phyloP scores from a whole-genome alignment of 2,888 invertebrate genomes.

The Pegoplata infirma region DNA sequence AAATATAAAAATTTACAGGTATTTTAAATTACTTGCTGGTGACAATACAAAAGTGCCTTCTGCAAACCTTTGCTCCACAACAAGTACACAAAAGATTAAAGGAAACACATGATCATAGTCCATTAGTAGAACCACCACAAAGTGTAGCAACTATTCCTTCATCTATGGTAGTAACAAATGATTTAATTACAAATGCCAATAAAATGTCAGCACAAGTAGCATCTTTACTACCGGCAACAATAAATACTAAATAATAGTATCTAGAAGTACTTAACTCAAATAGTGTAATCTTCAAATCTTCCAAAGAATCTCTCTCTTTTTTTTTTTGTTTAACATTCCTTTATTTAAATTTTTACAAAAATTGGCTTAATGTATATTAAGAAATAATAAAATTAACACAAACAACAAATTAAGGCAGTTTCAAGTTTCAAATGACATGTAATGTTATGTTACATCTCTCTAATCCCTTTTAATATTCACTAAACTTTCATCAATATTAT shows the following conservation, averaged over 20 bases:
- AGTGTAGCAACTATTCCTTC: background rate
- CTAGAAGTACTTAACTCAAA: background rate
- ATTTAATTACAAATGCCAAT: conserved; percentile 71
- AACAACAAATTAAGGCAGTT: conserved; percentile 11
- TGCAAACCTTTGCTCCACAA: conserved; percentile 68
- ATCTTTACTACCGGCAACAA: conserved; percentile 33
- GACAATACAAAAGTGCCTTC: conserved; percentile 65
- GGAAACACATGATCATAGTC: conserved; percentile 16
- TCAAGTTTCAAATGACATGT: background rate
- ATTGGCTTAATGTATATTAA: background rate
- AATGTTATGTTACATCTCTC: conserved; percentile 7
- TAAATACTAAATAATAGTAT: conserved; percentile 2
- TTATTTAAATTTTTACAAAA: conserved; percentile 23
- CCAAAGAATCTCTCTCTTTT: conserved; percentile 27
- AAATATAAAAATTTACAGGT: conserved; percentile 60
- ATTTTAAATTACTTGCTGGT: conserved; percentile 69
- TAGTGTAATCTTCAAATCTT: background rate
- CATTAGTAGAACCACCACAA: background rate
- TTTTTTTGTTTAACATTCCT: conserved; percentile 1
- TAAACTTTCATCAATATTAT: conserved; percentile 64
- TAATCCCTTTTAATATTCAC: conserved; percentile 32
- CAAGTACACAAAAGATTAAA: conserved; percentile 64
- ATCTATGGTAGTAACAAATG: conserved; percentile 64
- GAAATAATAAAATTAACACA: conserved; percentile 1
- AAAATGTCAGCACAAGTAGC: conserved; percentile 68